Evolutionary conservation across 2,888 invertebrate species (phyloP).

Genomic region (Strigamia transsilvanica): DNA sequence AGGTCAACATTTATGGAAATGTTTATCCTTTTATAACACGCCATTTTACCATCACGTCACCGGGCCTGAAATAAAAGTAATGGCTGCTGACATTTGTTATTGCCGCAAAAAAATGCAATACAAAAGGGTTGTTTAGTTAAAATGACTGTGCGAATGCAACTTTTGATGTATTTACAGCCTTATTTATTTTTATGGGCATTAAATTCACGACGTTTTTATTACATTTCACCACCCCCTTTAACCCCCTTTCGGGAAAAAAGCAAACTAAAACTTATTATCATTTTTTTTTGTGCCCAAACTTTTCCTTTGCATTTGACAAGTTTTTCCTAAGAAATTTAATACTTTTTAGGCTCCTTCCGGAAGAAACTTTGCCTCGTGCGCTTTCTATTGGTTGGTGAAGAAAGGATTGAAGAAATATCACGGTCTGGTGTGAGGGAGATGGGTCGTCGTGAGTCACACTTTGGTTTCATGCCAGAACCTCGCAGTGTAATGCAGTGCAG

Average conservation of each 20-base stretch:
- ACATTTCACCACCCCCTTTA: neutral
- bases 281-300: neutral
- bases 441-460: constrained; percentile 41
- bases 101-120: no score
- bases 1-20: no score
- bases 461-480: constrained; percentile 39
- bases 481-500: constrained; percentile 41
- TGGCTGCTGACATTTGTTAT: no score
- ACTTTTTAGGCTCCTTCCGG: constrained; percentile 3
- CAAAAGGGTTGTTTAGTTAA: neutral
- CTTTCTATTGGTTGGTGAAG: constrained; percentile 24
- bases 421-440: neutral
- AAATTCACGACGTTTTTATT: constrained; percentile 26
- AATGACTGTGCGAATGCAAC: neutral
- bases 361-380: neutral
- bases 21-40: no score
- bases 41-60: no score
- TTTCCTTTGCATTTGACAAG: constrained; percentile 23
- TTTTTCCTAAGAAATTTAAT: constrained; percentile 33
- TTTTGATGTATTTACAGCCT: neutral
- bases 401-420: constrained; percentile 33
- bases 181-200: neutral
- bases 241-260: neutral
- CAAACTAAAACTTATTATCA: constrained; percentile 9
- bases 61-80: no score